These are phyloP conservation scores for Zaprionus capensis DNA, from an alignment of 1,140 invertebrate species.

Conservation along the genomic window DNA sequence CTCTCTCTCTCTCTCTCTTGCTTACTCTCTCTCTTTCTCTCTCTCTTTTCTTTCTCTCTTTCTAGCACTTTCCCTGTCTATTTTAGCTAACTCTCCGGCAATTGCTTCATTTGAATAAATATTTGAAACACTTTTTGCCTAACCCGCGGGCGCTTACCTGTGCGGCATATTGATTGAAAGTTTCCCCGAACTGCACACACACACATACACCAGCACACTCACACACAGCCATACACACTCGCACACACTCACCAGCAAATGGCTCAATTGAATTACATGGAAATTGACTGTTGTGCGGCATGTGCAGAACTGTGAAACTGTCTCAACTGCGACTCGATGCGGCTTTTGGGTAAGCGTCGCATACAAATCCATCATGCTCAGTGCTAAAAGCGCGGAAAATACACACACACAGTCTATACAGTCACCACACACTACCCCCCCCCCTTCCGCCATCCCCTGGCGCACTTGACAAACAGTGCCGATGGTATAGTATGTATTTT, in stretches of 20 bases:
- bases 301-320: slow-evolving; percentile 18
- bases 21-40: neutral
- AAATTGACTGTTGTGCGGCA: slow-evolving; percentile 33
- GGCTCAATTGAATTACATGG: slow-evolving; percentile 35
- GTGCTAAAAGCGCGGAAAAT: slow-evolving; percentile 24
- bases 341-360: slow-evolving; percentile 11
- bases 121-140: slow-evolving; percentile 39
- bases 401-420: neutral
- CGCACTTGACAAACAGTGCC: too few relatives aligned
- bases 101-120: slow-evolving; percentile 45
- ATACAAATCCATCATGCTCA: slow-evolving; percentile 27
- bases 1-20: neutral
- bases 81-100: neutral
- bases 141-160: slow-evolving; percentile 34
- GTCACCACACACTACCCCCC: neutral
- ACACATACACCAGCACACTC: neutral
- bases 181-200: slow-evolving; percentile 31
- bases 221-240: neutral
- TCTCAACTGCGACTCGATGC: slow-evolving; percentile 24
- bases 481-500: neutral
- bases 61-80: neutral
- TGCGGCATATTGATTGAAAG: slow-evolving; percentile 39
- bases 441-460: too few relatives aligned
- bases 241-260: neutral
- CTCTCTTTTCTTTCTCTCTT: neutral